A percentile compares a stretch with the other conserved stretches of the same genome.
phyloP scores from a whole-genome alignment of 2,113 vertebrate species.

The Coracopsis vasa region DNA sequence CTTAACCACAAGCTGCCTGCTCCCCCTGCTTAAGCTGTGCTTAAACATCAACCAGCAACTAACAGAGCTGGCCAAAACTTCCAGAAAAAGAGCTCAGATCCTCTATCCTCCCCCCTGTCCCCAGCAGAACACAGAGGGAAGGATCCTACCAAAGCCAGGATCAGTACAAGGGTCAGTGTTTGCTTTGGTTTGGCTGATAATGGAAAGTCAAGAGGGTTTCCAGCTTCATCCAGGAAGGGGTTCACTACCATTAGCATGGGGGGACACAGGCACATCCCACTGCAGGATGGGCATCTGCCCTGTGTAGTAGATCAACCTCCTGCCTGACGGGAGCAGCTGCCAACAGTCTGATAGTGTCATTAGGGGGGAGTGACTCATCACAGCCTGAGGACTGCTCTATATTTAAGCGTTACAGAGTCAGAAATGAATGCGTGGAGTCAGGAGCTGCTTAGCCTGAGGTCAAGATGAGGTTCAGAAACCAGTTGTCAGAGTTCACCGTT shows the following conservation, averaged over 20 bases:
- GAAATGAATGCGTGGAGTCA: background rate
- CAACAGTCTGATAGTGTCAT: background rate
- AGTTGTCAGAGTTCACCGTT: background rate
- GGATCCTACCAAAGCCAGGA: background rate
- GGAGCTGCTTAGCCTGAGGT: background rate
- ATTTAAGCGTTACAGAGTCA: conserved; percentile 1
- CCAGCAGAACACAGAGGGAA: background rate
- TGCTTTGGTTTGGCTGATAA: background rate
- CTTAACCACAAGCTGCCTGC: background rate
- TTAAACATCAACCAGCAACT: rapidly evolving
- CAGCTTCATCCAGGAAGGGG: background rate
- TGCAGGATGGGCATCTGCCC: background rate
- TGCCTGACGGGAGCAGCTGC: background rate
- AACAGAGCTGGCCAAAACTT: rapidly evolving
- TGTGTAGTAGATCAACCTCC: background rate
- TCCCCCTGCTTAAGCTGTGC: rapidly evolving
- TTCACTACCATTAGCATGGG: rapidly evolving
- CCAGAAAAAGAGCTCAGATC: background rate
- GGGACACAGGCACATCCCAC: rapidly evolving
- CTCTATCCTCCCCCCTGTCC: rapidly evolving
- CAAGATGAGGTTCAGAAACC: background rate
- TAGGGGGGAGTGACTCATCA: background rate
- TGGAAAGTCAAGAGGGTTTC: background rate
- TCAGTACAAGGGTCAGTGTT: background rate
- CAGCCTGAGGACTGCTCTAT: background rate